Evolutionary conservation across 2,113 vertebrate species (phyloP).

Genomic region (Prionailurus bengalensis): DNA sequence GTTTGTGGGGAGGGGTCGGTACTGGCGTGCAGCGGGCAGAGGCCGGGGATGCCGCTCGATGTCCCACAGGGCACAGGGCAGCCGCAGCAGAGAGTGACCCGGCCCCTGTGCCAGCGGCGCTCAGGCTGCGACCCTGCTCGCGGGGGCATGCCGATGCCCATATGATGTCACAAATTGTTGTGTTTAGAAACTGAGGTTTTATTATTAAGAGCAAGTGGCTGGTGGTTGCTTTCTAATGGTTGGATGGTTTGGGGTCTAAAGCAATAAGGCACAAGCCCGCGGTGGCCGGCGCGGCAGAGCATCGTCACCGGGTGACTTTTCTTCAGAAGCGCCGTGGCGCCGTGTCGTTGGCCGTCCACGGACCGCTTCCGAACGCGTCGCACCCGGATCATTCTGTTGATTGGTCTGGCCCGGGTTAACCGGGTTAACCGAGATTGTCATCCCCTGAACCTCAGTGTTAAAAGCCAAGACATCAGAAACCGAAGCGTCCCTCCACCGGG

Average conservation of each 20-base stretch:
- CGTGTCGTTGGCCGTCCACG: background rate
- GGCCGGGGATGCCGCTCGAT: background rate
- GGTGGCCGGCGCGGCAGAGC: background rate
- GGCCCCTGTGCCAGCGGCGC: background rate
- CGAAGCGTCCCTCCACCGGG: conserved; percentile 18
- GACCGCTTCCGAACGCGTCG: background rate
- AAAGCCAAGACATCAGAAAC: conserved; percentile 57
- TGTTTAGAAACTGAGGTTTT: conserved; percentile 5
- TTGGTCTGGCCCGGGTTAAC: background rate
- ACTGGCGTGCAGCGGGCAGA: background rate
- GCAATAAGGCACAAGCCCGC: background rate
- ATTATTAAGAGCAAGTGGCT: background rate
- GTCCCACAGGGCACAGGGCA: background rate
- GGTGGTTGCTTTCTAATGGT: background rate
- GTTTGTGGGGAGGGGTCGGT: background rate
- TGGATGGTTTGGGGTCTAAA: conserved; percentile 8
- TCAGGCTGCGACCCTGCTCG: background rate
- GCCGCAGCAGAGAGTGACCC: background rate
- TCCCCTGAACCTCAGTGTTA: conserved; percentile 47
- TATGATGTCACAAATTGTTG: background rate
- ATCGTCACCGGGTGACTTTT: background rate
- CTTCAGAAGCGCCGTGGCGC: background rate
- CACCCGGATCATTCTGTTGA: background rate
- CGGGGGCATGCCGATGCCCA: background rate
- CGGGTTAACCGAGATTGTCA: background rate